Evolutionary conservation across 1,140 invertebrate species (phyloP).

Genomic region (Drosophila pallidifrons): DNA sequence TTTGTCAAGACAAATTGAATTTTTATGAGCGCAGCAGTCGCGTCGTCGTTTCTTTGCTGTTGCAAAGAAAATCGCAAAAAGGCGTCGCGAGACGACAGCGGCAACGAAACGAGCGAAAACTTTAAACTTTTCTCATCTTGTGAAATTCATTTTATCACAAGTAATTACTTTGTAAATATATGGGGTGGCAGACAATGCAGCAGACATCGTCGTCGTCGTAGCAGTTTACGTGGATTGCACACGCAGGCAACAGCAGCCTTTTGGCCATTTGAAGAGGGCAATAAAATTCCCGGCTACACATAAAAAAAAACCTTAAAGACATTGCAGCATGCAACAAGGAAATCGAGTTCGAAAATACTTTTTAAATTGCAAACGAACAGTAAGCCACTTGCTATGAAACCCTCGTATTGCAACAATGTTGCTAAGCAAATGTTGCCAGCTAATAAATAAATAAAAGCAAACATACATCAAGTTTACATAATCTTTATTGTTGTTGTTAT

Average conservation of each 20-base stretch:
- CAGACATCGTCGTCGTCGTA: constrained; percentile 33
- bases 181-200: constrained; percentile 60
- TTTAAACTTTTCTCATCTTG: constrained; percentile 84
- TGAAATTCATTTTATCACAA: constrained; percentile 83
- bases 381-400: too few relatives aligned
- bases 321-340: constrained; percentile 28
- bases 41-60: constrained; percentile 31
- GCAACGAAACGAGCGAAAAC: constrained; percentile 52
- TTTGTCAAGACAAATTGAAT: constrained; percentile 83
- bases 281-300: constrained; percentile 47
- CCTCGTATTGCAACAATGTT: background rate
- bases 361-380: background rate
- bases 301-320: constrained; percentile 36
- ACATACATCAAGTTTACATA: constrained; percentile 49
- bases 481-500: constrained; percentile 50
- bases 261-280: constrained; percentile 55
- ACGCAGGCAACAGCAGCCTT: constrained; percentile 49
- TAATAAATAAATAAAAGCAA: background rate
- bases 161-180: constrained; percentile 83
- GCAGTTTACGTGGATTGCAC: constrained; percentile 47
- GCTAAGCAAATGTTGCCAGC: constrained; percentile 14
- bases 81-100: constrained; percentile 24
- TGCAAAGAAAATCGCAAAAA: constrained; percentile 68
- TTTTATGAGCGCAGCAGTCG: constrained; percentile 70
- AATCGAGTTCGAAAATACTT: background rate